Percentiles rank a stretch among this genome's conserved stretches.
Conservation (phyloP, 2,113 vertebrate genomes). For the Columba janthina region DNA sequence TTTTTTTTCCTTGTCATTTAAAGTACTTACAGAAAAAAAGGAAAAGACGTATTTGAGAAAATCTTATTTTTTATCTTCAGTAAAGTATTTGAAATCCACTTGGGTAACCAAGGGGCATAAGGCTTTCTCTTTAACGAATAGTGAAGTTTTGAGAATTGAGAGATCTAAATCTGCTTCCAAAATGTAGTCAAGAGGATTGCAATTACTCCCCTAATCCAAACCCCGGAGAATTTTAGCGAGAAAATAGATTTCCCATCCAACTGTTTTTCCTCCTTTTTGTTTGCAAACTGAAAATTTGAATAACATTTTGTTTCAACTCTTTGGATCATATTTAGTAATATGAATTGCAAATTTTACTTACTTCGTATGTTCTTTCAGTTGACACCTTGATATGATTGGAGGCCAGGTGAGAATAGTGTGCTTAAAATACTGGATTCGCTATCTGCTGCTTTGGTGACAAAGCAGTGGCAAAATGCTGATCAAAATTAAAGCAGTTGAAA, state of each 20-base stretch:
- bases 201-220: background rate
- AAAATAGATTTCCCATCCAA: background rate
- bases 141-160: background rate
- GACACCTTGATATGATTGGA: background rate
- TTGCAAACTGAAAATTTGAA: background rate
- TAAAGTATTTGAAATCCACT: background rate
- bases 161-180: background rate
- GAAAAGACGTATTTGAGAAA: background rate
- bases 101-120: background rate
- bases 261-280: background rate
- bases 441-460: background rate
- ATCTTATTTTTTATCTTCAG: background rate
- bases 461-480: background rate
- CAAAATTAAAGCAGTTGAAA: background rate
- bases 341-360: background rate
- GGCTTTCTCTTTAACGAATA: background rate
- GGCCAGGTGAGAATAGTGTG: background rate
- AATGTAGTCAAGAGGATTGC: background rate
- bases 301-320: background rate
- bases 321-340: background rate
- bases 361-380: background rate
- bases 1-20: background rate
- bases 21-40: background rate
- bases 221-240: background rate
- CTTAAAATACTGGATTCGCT: background rate